These are phyloP conservation scores for Epinotia brunnichana DNA, from an alignment of 2,888 invertebrate species.

Conservation along the genomic window DNA sequence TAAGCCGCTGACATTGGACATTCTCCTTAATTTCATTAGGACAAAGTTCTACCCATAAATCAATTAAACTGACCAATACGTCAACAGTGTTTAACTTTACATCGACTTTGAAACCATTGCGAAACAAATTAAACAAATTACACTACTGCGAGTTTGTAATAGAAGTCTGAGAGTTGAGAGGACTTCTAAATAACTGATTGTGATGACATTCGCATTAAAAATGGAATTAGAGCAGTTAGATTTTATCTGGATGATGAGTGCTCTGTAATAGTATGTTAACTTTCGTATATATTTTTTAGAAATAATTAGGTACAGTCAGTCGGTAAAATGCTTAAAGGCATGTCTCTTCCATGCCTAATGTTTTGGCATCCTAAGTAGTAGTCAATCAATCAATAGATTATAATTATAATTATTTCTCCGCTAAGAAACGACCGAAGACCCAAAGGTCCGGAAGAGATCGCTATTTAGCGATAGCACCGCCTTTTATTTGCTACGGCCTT, in stretches of 20 bases:
- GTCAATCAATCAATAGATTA: no score
- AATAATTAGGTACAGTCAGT: no score
- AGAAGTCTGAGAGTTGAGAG: slow-evolving; percentile 7
- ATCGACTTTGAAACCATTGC: not conserved
- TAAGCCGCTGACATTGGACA: not conserved
- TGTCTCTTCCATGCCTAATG: no score
- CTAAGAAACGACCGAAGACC: no score
- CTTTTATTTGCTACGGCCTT: no score
- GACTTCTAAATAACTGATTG: slow-evolving; percentile 1
- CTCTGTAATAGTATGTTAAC: not conserved
- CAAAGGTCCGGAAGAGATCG: no score
- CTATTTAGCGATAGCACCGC: no score
- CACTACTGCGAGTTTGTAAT: not conserved
- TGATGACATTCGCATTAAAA: slow-evolving; percentile 5
- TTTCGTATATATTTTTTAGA: no score
- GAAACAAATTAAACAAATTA: slow-evolving; percentile 17
- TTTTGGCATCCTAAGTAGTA: no score
- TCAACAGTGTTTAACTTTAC: slow-evolving; percentile 1
- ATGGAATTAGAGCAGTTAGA: not conserved
- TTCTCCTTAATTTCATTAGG: not conserved
- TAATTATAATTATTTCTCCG: no score
- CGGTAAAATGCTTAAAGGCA: no score
- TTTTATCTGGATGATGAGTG: not conserved
- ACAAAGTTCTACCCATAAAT: not conserved
- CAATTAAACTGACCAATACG: not conserved